These are phyloP conservation scores for Amphimallon solstitiale DNA, from an alignment of 2,888 invertebrate species.

Conservation along the genomic window DNA sequence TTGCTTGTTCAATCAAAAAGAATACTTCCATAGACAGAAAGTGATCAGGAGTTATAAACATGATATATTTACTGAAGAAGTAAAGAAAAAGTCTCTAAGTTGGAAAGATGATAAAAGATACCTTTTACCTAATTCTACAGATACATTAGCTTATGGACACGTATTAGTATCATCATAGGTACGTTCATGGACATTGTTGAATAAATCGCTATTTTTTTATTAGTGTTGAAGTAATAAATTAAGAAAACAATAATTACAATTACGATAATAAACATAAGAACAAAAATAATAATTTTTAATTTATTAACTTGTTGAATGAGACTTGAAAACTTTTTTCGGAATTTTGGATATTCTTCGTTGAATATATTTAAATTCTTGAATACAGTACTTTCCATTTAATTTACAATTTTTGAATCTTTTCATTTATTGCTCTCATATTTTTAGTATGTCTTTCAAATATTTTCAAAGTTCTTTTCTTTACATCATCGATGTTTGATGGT, in stretches of 20 bases:
- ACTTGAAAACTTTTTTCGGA: conserved; percentile 41
- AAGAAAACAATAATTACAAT: conserved; percentile 38
- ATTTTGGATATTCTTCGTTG: conserved; percentile 41
- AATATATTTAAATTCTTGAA: conserved; percentile 37
- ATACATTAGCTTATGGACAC: conserved; percentile 31
- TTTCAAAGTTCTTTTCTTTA: conserved; percentile 35
- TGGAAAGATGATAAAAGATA: conserved; percentile 39
- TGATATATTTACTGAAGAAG: conserved; percentile 10
- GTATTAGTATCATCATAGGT: conserved; percentile 9
- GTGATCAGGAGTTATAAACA: conserved; percentile 35
- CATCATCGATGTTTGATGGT: conserved; percentile 38
- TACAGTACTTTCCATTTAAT: too few species aligned
- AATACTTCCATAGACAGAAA: conserved; percentile 40
- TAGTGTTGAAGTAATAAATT: conserved; percentile 30
- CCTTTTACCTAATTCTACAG: conserved; percentile 41
- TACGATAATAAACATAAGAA: conserved; percentile 37
- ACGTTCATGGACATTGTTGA: conserved; percentile 27
- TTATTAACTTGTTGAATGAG: conserved; percentile 36
- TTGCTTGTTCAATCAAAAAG: conserved; percentile 41
- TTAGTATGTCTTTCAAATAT: conserved; percentile 38
- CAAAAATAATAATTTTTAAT: conserved; percentile 40
- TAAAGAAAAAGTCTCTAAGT: conserved; percentile 38
- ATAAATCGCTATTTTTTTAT: conserved; percentile 36
- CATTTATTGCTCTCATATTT: conserved; percentile 37
- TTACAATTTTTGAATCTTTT: conserved; percentile 31